phyloP scores from a whole-genome alignment of 2,888 invertebrate genomes.

The Tribolium freemani region DNA sequence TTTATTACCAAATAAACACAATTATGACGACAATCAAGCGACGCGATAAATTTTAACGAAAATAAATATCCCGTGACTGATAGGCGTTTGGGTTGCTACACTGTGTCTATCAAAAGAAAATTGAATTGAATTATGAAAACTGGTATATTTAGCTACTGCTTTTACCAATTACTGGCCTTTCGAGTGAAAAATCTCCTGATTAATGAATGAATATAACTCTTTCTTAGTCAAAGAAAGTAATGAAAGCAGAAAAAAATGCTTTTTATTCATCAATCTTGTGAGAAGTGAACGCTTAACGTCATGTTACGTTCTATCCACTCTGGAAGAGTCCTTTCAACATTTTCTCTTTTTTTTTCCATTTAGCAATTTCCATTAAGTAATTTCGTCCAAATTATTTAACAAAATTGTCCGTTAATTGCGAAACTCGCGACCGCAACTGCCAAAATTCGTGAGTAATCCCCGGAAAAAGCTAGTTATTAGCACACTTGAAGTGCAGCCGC shows the following conservation, averaged over 20 bases:
- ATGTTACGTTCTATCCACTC: not conserved
- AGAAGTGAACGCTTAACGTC: not conserved
- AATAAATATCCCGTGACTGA: not conserved
- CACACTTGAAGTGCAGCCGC: no score
- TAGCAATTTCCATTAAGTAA: not conserved
- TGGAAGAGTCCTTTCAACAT: not conserved
- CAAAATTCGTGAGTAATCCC: not conserved
- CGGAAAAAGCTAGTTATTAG: no score
- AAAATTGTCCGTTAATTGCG: not conserved
- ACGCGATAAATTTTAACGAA: not conserved
- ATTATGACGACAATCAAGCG: not conserved
- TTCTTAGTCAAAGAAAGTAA: not conserved
- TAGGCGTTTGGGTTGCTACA: not conserved
- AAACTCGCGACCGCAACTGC: not conserved
- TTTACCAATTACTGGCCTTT: no score
- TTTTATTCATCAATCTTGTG: not conserved
- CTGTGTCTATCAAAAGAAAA: not conserved
- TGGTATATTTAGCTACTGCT: no score
- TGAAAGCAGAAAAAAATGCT: not conserved
- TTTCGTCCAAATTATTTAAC: not conserved
- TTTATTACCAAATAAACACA: not conserved
- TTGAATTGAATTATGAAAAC: no score
- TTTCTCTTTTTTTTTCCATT: not conserved
- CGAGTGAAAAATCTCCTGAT: not conserved
- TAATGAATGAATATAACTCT: not conserved